Evolutionary conservation across 1,140 invertebrate genomes (phyloP), one percentile per base, ranked within the genome.

Genomic region (Musca vetustissima): DNA sequence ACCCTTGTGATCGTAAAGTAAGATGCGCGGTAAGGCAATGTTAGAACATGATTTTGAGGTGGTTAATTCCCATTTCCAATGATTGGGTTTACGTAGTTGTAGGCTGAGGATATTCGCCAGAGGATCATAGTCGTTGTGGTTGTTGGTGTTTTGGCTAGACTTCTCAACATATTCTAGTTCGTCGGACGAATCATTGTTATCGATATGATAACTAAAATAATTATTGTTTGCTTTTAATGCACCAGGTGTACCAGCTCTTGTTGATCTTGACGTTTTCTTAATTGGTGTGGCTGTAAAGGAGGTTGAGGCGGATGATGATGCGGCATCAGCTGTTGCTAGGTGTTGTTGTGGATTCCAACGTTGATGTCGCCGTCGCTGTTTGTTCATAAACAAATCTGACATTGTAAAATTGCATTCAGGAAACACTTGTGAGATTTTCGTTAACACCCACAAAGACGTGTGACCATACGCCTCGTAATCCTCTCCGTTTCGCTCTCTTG

Each of bases 41-140:
- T 85, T 83, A 17, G 83, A 83, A 48, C 85, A 85, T 22, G 85
- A 85, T 65, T 84, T 83, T 7, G 85, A 86, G 4, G 85, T 86
- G 19, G 80, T 83, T 67, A 86, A 69, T 75, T 85, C 83, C 85
- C 85, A 86, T 69, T 85, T 84, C 85, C 85, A 86, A 69, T 77
- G 76, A 66, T 82, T 78, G 0, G 85, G 85, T 68, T 86, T 86
- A 53, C 78, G 81, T 43, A 86, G 71, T 70, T 85, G 77, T 8
- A 86, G 72, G 22, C 80, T 79, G 0, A 86, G 80, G 9, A 82
- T 57, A 64, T 81, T 81, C 21, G 72, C 70, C n/a, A 78, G 22
- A 13, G 36, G 36, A 43, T 0, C 36, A 43, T 73, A 74, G 71
- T 61, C 57, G 1, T 25, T 22, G n/a, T 22, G 3, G 6, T 25